Conservation (phyloP, 2,888 invertebrate species). For the Drosophila buzzatii region DNA sequence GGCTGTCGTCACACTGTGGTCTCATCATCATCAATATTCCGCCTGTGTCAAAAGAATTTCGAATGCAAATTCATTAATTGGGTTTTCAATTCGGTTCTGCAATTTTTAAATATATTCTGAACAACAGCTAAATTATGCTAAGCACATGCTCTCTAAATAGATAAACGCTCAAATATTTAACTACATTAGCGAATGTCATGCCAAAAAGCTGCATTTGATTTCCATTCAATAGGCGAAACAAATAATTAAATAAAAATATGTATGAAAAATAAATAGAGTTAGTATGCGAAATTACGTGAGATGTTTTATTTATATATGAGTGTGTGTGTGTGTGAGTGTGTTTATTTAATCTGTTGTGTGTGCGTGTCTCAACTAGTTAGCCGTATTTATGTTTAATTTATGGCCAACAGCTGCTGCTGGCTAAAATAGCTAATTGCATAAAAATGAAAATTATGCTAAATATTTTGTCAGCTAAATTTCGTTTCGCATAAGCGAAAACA, state of each 20-base stretch:
- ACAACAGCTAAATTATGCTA: conserved; percentile 11
- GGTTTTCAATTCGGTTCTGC: not conserved
- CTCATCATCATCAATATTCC: conserved; percentile 85
- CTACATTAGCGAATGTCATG: conserved; percentile 4
- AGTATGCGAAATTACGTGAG: conserved; percentile 26
- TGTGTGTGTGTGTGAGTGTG: conserved; percentile 3
- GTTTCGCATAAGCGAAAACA: conserved; percentile 10
- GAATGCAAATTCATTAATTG: not conserved
- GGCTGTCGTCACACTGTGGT: conserved; percentile 84
- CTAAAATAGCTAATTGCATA: conserved; percentile 22
- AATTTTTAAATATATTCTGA: not conserved
- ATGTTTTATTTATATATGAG: conserved; percentile 9
- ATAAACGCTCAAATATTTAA: not conserved
- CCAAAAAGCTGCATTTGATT: conserved; percentile 9
- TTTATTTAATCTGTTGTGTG: conserved; percentile 1
- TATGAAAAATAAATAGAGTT: conserved; percentile 5
- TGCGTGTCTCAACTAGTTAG: conserved; percentile 25
- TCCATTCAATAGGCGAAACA: conserved; percentile 7
- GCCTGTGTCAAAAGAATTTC: conserved; percentile 67
- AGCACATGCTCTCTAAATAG: conserved; percentile 9
- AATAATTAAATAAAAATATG: not conserved
- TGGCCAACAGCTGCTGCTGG: conserved; percentile 25
- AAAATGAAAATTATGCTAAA: conserved; percentile 38
- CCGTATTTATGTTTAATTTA: conserved; percentile 34
- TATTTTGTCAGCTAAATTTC: conserved; percentile 21